Conservation (phyloP, 2,888 invertebrate genomes). For the Yponomeuta malinellus region DNA sequence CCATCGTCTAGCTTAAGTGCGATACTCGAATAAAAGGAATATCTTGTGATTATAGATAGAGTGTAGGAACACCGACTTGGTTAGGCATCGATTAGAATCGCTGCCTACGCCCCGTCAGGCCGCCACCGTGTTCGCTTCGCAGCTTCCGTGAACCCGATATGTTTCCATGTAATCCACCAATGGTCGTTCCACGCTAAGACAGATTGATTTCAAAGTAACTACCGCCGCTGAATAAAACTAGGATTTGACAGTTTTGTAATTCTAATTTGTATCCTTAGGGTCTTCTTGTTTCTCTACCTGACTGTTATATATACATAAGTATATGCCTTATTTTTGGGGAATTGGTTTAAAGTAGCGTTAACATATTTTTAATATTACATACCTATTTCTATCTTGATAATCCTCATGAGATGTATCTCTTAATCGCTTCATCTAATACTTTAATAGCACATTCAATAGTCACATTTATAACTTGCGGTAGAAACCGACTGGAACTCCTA, state of each 20-base stretch:
- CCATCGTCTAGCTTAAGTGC: too few species aligned
- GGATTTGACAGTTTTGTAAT: too few species aligned
- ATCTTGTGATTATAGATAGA: constrained; percentile 4
- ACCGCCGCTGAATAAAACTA: too few species aligned
- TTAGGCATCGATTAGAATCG: constrained; percentile 59
- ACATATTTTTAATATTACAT: neutral
- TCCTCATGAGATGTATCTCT: neutral
- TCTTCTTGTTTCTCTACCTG: too few species aligned
- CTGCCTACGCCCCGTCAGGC: constrained; percentile 61
- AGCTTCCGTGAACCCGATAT: constrained; percentile 56
- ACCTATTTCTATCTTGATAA: neutral
- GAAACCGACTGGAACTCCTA: constrained; percentile 23
- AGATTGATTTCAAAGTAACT: too few species aligned
- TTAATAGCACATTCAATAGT: constrained; percentile 2
- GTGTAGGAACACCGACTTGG: constrained; percentile 7
- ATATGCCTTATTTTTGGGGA: too few species aligned
- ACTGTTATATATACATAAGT: too few species aligned
- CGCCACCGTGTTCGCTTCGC: constrained; percentile 49
- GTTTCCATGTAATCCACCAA: constrained; percentile 39
- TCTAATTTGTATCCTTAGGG: too few species aligned
- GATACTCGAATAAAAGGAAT: too few species aligned
- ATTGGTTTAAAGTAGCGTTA: too few species aligned
- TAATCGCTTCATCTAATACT: neutral
- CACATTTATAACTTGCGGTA: neutral
- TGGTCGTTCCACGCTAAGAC: neutral